A percentile compares a stretch with the other conserved stretches of the same genome.
Conservation (phyloP, 2,888 invertebrate species). For the Apomyelois bistriatella region DNA sequence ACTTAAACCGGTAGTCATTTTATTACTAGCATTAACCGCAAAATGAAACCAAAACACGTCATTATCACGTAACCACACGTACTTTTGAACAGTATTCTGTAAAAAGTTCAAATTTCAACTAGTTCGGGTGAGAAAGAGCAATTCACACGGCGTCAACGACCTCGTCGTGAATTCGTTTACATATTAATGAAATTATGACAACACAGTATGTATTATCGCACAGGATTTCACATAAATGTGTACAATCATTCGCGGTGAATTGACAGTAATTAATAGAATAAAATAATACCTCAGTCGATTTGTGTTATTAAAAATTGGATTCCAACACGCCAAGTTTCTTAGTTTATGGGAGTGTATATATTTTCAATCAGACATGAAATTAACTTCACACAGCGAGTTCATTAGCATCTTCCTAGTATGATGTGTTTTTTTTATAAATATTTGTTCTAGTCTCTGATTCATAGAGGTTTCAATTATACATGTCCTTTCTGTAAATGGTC, state of each 20-base stretch:
- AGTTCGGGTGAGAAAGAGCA: conserved; percentile 6
- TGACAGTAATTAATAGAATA: conserved; percentile 14
- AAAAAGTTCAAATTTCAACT: not conserved
- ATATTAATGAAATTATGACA: conserved; percentile 43
- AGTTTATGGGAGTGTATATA: conserved; percentile 2
- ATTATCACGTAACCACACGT: not conserved
- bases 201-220: conserved; percentile 26
- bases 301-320: conserved; percentile 10
- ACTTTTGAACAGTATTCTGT: not conserved
- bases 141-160: conserved; percentile 16
- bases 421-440: no score
- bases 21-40: not conserved
- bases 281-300: not conserved
- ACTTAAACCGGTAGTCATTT: not conserved
- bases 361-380: not conserved
- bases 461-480: no score
- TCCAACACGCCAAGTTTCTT: conserved; percentile 7
- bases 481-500: no score
- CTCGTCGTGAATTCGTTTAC: conserved; percentile 27
- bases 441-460: no score
- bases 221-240: conserved; percentile 38
- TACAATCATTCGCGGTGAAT: conserved; percentile 27
- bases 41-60: not conserved
- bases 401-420: not conserved
- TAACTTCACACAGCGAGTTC: not conserved